Evolutionary conservation across 2,888 invertebrate species (phyloP), one percentile per base, ranked within the genome.

Genomic region (Sussaba pulchella): DNA sequence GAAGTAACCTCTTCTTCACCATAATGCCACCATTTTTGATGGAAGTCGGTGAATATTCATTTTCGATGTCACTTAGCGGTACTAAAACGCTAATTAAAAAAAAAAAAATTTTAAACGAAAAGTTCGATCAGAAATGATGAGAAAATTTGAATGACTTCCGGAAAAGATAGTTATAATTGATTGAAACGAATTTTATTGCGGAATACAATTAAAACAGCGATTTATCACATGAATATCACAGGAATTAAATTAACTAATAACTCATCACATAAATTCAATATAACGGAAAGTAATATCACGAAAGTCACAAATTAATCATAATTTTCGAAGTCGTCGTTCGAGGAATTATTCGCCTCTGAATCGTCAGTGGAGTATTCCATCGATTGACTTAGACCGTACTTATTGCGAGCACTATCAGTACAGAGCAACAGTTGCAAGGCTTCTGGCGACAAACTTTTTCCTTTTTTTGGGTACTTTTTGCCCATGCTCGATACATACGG

Each of bases 171-270:
- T 47, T 63, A 72, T 50, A 63, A 50, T 47, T 31, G 47, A 63
- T 63, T 72, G 61, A 36, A 63, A 72, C 63, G 50, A 72, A 72
- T 72, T 63, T 72, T 72, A 72, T 63, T 63, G 63, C 61, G 47
- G 36, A 45, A 63, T 50, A 50, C 52, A 50, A n/a, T 72, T 72
- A 14, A 72, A 63, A 72, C 52, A 72, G 52, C 50, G 63, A 72
- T 72, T 50, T 52, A 54, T 31, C 31, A 31, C 31, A 31, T 31
- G 31, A 31, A n/a, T n/a, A n/a, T n/a, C n/a, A n/a, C n/a, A n/a
- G n/a, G n/a, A n/a, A 31, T 31, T 31, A 31, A 31, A 31, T 31
- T 31, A 31, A 31, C 6, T 31, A 31, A 31, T 31, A 31, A 31
- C 31, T 31, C 64, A 73, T 54, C 64, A 52, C 21, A 73, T 43